Evolutionary conservation across 2,888 invertebrate genomes (phyloP).

Genomic region (Elaeidobius kamerunicus): DNA sequence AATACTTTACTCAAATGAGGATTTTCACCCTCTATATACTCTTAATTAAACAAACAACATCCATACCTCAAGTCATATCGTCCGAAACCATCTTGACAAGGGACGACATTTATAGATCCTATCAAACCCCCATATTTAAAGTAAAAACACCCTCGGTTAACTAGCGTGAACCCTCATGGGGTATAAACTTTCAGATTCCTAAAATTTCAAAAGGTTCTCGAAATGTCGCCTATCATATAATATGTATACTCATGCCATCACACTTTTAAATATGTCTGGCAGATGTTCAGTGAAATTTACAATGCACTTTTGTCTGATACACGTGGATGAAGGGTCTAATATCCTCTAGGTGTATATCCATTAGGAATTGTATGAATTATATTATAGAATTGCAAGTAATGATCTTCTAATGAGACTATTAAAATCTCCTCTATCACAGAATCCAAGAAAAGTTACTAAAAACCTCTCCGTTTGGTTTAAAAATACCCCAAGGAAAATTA

Average conservation of each 20-base stretch:
- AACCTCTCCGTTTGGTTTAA: too few species aligned
- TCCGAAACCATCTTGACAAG: background rate
- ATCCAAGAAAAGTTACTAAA: too few species aligned
- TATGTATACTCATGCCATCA: conserved; percentile 13
- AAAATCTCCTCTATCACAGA: too few species aligned
- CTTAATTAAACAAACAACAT: background rate
- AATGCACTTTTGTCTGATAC: background rate
- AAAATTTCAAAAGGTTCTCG: conserved; percentile 12
- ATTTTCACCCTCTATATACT: too few species aligned
- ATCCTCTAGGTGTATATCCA: background rate
- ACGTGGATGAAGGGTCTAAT: conserved; percentile 1
- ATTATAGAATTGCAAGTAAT: too few species aligned
- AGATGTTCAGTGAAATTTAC: conserved; percentile 16
- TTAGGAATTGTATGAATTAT: background rate
- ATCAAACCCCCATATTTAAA: conserved; percentile 9
- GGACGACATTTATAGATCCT: background rate
- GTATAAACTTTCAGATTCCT: conserved; percentile 10
- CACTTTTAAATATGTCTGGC: conserved; percentile 22
- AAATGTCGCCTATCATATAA: conserved; percentile 20
- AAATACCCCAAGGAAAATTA: too few species aligned
- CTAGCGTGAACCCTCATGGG: conserved; percentile 8
- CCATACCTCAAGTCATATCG: background rate
- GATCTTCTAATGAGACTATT: too few species aligned
- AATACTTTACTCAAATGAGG: too few species aligned
- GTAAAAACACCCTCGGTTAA: conserved; percentile 8